phyloP scores from a whole-genome alignment of 2,888 invertebrate species.

The Temnothorax ravouxi region DNA sequence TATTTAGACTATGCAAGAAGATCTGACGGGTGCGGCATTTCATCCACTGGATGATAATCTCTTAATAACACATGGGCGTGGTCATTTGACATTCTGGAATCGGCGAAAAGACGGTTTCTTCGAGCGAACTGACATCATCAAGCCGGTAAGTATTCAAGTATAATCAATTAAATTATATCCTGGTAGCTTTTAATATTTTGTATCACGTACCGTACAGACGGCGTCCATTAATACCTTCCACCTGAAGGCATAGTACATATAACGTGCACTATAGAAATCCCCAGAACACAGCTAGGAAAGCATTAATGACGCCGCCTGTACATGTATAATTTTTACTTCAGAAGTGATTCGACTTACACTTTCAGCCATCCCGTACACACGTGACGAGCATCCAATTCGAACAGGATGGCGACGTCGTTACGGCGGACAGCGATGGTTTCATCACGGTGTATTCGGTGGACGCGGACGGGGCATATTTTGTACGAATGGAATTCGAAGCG shows the following conservation, averaged over 20 bases:
- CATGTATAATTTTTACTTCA: background rate
- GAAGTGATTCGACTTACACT: background rate
- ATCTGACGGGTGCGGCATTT: constrained; percentile 95
- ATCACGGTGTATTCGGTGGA: constrained; percentile 96
- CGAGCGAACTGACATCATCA: constrained; percentile 95
- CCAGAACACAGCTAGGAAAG: too few species aligned
- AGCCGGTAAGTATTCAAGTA: constrained; percentile 88
- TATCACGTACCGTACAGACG: too few species aligned
- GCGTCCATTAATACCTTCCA: too few species aligned
- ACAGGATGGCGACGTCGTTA: constrained; percentile 96
- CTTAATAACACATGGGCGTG: constrained; percentile 96
- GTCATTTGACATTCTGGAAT: constrained; percentile 97
- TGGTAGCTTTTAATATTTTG: background rate
- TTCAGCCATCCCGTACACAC: constrained; percentile 93
- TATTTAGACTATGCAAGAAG: constrained; percentile 94
- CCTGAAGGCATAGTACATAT: too few species aligned
- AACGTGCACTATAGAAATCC: too few species aligned
- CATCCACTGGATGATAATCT: constrained; percentile 97
- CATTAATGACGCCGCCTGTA: too few species aligned
- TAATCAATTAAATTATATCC: background rate
- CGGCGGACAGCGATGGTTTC: constrained; percentile 96
- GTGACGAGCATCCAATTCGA: constrained; percentile 96
- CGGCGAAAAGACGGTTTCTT: constrained; percentile 96
- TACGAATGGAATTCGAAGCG: constrained; percentile 95
- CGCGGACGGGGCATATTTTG: constrained; percentile 95